Evolutionary conservation across 2,888 invertebrate species (phyloP), one percentile per base, ranked within the genome.

Genomic region (Perizoma affinitatum): DNA sequence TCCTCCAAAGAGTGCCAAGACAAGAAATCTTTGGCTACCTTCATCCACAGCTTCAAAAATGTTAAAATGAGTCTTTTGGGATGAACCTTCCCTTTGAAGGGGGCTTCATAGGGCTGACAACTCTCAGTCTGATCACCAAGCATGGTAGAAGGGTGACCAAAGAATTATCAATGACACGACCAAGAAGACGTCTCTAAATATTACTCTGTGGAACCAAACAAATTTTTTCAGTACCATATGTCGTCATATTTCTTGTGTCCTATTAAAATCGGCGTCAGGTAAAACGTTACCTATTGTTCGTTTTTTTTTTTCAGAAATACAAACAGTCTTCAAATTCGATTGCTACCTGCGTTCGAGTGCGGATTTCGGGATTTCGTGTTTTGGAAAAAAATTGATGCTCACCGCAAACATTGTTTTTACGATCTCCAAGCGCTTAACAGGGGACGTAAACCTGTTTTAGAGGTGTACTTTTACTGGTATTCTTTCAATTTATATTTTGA

Each of bases 371-470:
- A 86, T 86, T 85, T 83, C 57, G 80, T 79, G 79, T 87, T 87
- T 87, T 75, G 71, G 73, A 80, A 89, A 92, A 91, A 89, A 80
- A 66, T 72, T 78, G 75, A 87, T 84, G 87, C 83, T 87, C 87
- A 86, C 92, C 91, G 84, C 90, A 90, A 90, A 90, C 90, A 90
- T 90, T 89, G 91, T 90, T 89, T 90, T 89, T 92, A 76, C 77
- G 78, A 79, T 80, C 77, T 76, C 70, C 72, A 74, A 78, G 76
- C 68, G 66, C 67, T 42, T 60, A 10, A 22, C 83, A 83, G 86
- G 60, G 75, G 63, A 81, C 36, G 52, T 38, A 64, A 84, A 84
- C 83, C 62, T 73, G 73, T 66, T 44, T 38, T 8, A 33, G 5
- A 10, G 2, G 33, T n/a, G n/a, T n/a, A n/a, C n/a, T n/a, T n/a